phyloP scores from a whole-genome alignment of 2,888 invertebrate species.

The Seira musarum region DNA sequence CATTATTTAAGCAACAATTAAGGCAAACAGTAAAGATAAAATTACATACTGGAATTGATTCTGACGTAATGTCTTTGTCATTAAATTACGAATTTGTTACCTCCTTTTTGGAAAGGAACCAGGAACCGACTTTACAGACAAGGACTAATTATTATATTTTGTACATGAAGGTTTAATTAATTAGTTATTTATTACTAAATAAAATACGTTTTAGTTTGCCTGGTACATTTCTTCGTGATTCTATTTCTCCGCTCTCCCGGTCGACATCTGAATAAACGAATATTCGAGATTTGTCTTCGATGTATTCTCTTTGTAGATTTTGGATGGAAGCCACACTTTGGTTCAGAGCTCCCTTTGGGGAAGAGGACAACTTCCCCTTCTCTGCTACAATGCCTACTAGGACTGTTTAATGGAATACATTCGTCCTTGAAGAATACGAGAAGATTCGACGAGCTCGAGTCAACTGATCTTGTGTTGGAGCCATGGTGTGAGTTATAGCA shows the following conservation, averaged over 20 bases:
- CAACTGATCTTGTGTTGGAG: background rate
- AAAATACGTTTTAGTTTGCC: background rate
- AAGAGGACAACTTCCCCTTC: conserved; percentile 53
- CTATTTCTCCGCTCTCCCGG: conserved; percentile 28
- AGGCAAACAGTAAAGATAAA: too few relatives aligned
- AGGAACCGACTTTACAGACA: background rate
- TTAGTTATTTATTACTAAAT: background rate
- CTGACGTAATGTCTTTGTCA: too few relatives aligned
- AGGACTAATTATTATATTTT: background rate
- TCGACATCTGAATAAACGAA: conserved; percentile 24
- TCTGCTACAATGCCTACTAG: conserved; percentile 46
- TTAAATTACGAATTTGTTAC: too few relatives aligned
- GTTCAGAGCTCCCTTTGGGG: conserved; percentile 41
- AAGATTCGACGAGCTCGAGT: conserved; percentile 1
- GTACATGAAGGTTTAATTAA: background rate
- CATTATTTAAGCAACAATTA: too few relatives aligned
- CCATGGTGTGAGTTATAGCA: conserved; percentile 16
- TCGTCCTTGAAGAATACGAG: conserved; percentile 49
- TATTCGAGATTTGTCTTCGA: conserved; percentile 49
- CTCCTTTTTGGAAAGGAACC: background rate
- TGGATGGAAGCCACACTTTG: conserved; percentile 40
- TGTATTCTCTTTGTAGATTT: conserved; percentile 34
- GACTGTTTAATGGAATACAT: conserved; percentile 44
- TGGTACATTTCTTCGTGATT: conserved; percentile 34
- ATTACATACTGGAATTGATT: too few relatives aligned